Percentiles rank a stretch among this genome's conserved stretches.
These are phyloP conservation scores for Gallinago paraguaiae DNA, from an alignment of 2,113 vertebrate genomes.

Conservation along the genomic window DNA sequence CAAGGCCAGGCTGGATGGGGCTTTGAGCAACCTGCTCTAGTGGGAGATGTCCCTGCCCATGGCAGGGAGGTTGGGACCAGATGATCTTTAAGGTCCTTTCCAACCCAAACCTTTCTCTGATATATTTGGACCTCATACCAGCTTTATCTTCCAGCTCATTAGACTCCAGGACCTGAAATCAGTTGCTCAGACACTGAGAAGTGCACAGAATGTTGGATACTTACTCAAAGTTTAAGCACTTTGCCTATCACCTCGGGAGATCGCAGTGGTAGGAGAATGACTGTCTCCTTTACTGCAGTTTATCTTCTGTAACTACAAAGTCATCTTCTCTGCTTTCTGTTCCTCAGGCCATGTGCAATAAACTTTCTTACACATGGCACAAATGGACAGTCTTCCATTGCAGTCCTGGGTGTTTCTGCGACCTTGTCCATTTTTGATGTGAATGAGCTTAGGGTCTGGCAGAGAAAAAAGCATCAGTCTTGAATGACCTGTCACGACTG, in stretches of 20 bases:
- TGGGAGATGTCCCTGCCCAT: too few relatives aligned
- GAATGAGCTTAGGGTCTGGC: neutral
- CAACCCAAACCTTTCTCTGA: too few relatives aligned
- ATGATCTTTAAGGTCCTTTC: too few relatives aligned
- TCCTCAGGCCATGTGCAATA: rapidly evolving
- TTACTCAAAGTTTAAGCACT: neutral
- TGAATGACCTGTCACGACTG: neutral
- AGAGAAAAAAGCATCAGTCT: neutral
- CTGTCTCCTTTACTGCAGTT: neutral
- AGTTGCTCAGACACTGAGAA: neutral
- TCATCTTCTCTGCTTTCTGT: neutral
- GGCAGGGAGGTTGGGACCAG: too few relatives aligned
- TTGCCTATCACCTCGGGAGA: neutral
- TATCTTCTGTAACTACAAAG: neutral
- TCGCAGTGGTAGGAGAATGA: neutral
- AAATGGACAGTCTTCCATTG: neutral
- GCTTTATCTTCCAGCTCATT: neutral
- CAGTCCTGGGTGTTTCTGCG: neutral
- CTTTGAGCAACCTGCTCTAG: too few relatives aligned
- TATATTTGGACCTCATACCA: neutral
- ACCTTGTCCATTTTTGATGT: neutral
- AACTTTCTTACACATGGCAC: neutral
- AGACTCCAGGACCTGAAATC: neutral
- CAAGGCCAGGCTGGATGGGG: too few relatives aligned
- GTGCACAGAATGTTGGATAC: neutral